Evolutionary conservation across 2,888 invertebrate genomes (phyloP).

Genomic region (Alitta virens): DNA sequence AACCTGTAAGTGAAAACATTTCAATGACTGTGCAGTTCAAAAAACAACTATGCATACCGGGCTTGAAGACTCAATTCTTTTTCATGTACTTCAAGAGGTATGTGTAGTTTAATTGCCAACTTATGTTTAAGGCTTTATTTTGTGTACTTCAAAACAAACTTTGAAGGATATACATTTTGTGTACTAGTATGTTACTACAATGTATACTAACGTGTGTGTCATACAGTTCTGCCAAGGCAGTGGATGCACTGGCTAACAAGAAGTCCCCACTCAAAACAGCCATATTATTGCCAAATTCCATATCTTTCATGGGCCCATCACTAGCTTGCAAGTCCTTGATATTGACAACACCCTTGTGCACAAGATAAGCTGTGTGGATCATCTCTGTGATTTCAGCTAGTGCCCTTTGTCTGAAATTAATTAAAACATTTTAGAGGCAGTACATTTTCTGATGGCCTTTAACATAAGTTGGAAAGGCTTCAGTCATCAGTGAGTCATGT

Average conservation of each 20-base stretch:
- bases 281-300: constrained; percentile 94
- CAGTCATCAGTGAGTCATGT: too few relatives aligned
- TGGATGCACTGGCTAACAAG: constrained; percentile 80
- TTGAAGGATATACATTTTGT: too few relatives aligned
- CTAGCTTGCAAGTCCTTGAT: constrained; percentile 59
- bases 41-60: too few relatives aligned
- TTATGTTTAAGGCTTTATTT: too few relatives aligned
- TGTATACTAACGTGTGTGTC: constrained; percentile 60
- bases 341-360: constrained; percentile 80
- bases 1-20: constrained; percentile 60
- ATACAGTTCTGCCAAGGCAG: constrained; percentile 78
- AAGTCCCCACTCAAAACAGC: constrained; percentile 90
- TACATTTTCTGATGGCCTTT: too few relatives aligned
- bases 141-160: too few relatives aligned
- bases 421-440: too few relatives aligned
- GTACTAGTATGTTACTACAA: too few relatives aligned
- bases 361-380: constrained; percentile 88
- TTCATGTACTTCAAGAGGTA: too few relatives aligned
- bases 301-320: constrained; percentile 63
- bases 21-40: neutral
- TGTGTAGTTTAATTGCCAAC: too few relatives aligned
- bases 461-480: too few relatives aligned
- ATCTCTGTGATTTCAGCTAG: constrained; percentile 95
- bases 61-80: too few relatives aligned
- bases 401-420: constrained; percentile 56